Evolutionary conservation across 2,888 invertebrate genomes (phyloP).

Genomic region (Heliconius ismenius): DNA sequence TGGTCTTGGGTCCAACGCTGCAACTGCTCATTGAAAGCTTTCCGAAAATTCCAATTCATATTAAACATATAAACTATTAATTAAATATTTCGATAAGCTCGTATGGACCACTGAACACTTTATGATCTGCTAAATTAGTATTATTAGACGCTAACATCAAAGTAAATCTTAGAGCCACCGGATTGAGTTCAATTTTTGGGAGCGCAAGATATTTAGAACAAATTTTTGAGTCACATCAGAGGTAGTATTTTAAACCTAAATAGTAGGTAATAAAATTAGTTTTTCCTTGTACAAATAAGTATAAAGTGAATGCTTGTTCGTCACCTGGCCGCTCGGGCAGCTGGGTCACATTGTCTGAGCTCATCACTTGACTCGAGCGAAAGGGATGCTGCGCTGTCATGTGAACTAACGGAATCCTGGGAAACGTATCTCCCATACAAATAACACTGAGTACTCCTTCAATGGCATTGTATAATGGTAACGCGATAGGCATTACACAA

Average conservation of each 20-base stretch:
- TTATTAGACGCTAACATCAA: constrained; percentile 47
- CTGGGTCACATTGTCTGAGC: constrained; percentile 66
- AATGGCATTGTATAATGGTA: constrained; percentile 61
- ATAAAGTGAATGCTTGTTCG: constrained; percentile 43
- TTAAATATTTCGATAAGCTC: constrained; percentile 64
- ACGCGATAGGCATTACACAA: constrained; percentile 54
- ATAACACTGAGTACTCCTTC: constrained; percentile 51
- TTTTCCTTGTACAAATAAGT: constrained; percentile 44
- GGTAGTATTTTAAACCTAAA: constrained; percentile 42
- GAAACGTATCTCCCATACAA: constrained; percentile 63
- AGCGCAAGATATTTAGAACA: constrained; percentile 49
- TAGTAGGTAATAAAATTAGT: constrained; percentile 44
- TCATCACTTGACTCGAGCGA: constrained; percentile 79
- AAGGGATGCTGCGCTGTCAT: constrained; percentile 74
- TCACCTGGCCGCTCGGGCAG: constrained; percentile 72
- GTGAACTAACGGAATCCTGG: constrained; percentile 75
- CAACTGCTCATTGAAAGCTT: neutral
- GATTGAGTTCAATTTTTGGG: constrained; percentile 58
- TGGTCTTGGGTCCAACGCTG: neutral
- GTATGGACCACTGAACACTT: constrained; percentile 74
- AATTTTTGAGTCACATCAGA: constrained; percentile 46
- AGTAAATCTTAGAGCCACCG: constrained; percentile 52
- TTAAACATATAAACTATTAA: constrained; percentile 14
- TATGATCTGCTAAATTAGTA: constrained; percentile 69
- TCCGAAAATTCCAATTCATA: neutral